Percentiles rank a stretch among this genome's conserved stretches.
Evolutionary conservation across 2,113 vertebrate species (phyloP).

Genomic region (Rattus rattus): DNA sequence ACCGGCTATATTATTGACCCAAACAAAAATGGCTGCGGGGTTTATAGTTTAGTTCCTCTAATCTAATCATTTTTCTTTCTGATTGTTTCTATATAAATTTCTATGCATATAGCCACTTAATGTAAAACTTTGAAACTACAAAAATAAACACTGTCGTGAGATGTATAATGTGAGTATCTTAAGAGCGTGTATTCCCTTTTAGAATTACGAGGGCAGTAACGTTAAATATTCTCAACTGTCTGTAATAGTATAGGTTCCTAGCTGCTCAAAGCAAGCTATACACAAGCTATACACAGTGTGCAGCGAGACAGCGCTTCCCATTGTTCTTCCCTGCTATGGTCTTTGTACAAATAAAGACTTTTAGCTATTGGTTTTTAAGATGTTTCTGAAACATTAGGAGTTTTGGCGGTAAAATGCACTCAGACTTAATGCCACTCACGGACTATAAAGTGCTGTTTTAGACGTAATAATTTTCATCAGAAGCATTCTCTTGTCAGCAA

Average conservation of each 20-base stretch:
- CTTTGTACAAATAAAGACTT: constrained; percentile 74
- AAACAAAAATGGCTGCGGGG: constrained; percentile 54
- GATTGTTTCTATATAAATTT: constrained; percentile 62
- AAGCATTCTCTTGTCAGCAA: neutral
- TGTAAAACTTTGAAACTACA: constrained; percentile 81
- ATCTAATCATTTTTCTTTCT: constrained; percentile 66
- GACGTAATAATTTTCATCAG: constrained; percentile 50
- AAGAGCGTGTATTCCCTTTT: constrained; percentile 64
- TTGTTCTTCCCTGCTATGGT: constrained; percentile 61
- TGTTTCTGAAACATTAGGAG: constrained; percentile 59
- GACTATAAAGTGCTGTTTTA: constrained; percentile 85
- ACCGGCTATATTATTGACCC: constrained; percentile 63
- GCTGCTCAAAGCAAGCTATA: constrained; percentile 59
- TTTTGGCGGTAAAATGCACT: constrained; percentile 47
- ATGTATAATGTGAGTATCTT: constrained; percentile 75
- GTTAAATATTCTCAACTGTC: neutral
- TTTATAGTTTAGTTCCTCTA: constrained; percentile 65
- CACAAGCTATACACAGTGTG: constrained; percentile 32
- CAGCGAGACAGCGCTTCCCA: constrained; percentile 73
- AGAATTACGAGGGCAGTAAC: constrained; percentile 50
- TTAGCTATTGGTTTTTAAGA: constrained; percentile 68
- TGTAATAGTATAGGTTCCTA: constrained; percentile 51
- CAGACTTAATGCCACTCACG: constrained; percentile 64
- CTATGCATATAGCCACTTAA: constrained; percentile 26
- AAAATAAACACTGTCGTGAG: constrained; percentile 85